Evolutionary conservation across 2,888 invertebrate genomes (phyloP), one percentile per base, ranked within the genome.

Genomic region (Dryadula phaetusa): DNA sequence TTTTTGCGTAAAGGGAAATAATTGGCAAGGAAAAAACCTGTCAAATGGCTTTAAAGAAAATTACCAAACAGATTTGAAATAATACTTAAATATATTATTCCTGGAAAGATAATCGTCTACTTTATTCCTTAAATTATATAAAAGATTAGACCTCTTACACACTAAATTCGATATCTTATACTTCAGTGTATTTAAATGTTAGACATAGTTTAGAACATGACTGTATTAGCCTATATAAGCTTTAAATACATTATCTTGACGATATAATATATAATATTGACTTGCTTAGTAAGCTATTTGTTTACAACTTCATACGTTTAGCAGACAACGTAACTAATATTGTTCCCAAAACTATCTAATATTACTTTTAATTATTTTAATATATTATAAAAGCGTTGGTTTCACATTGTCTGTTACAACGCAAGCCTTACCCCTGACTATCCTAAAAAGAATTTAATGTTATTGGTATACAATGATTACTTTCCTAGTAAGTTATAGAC

Each of bases 401-500:
- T 65, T 69, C 60, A 62, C 66, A 42, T 64, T 53, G 34, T 64
- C 42, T 42, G 34, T 37, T 62, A 62, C n/a, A 56, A 46, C 44
- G 32, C 32, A 42, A 34, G 62, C 62, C 34, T 62, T 62, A 47
- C 61, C 65, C 68, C 56, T 56, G 32, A 49, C 58, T 64, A 63
- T 66, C 68, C 63, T 70, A 66, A 20, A 63, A 67, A 22, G 67
- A 70, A 66, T 54, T 66, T 66, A 66, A 52, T 58, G 28, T 62
- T 54, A 64, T 63, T 62, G 37, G 62, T 70, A 63, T 67, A 70
- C 62, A 68, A 61, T 25, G 49, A 64, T 67, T 64, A 58, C 47
- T 70, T 69, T 74, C 61, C 52, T 73, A 73, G 74, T 78, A 74
- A 77, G 77, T 67, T 77, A 81, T 79, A 80, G 82, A 82, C 82